Evolutionary conservation across 92 coral and sea anemone genomes (phyloP), one percentile per base, ranked within the genome.

Genomic region (Nematostella vectensis): DNA sequence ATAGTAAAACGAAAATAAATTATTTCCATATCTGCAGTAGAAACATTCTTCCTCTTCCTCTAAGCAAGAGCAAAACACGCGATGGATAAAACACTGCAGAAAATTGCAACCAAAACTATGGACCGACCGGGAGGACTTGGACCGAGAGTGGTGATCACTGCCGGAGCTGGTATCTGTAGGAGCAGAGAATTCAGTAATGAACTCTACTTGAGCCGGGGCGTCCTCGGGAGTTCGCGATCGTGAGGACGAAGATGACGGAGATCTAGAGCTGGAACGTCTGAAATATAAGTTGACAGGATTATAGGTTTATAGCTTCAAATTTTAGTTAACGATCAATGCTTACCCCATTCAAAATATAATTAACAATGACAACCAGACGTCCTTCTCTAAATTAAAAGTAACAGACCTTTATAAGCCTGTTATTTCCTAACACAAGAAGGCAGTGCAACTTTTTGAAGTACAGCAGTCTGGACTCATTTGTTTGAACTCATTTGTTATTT

Each of bases 51-150:
- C n/a, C n/a, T n/a, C n/a, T n/a, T n/a, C n/a, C n/a, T n/a, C n/a
- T n/a, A n/a, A n/a, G n/a, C n/a, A n/a, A n/a, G n/a, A n/a, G n/a
- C n/a, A n/a, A 36, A 36, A 36, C 9, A 36, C 8, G 42, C 15
- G 15, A 8, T 8, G 8, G 42, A 36, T 8, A 8, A 36, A 15
- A 8, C 42, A 36, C 17, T 23, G 45, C 25, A 68, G 58, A 55
- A 48, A 47, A 70, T 64, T 69, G 53, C 76, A 77, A 71, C 62
- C 45, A 60, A 66, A 19, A 65, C 54, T n/a, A n/a, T n/a, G 54
- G 72, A 79, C 87, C 87, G 87, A 79, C 87, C 87, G 81, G 80
- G 87, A 79, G 43, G 60, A 79, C 64, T 68, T 48, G 29, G 80
- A 55, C 61, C 55, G 75, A 1, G 80, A 31, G 28, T 25, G 64